Evolutionary conservation across 23 tunicate species (phyloP).

Genomic region (Halocynthia aurantium): DNA sequence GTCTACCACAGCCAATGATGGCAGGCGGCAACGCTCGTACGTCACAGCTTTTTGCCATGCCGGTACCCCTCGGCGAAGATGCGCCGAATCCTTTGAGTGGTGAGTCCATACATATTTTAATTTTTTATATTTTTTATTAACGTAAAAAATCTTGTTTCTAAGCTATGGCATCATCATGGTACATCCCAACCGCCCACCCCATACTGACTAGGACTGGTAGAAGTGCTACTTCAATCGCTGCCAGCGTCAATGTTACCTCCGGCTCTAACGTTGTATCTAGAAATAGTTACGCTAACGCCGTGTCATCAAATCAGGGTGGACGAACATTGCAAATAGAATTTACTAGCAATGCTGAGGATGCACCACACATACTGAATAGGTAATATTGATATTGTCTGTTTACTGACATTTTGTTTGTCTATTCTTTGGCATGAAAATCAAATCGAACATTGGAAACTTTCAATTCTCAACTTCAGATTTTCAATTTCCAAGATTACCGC

Average conservation of each 20-base stretch:
- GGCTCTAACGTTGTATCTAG: background rate
- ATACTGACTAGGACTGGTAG: constrained; percentile 18
- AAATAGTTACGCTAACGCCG: background rate
- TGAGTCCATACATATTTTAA: too few relatives aligned
- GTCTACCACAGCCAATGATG: constrained; percentile 5
- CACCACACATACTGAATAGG: constrained; percentile 17
- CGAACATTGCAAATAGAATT: constrained; percentile 23
- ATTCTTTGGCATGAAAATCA: background rate
- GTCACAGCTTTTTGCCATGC: constrained; percentile 20
- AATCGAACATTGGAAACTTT: background rate
- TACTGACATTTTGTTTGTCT: too few relatives aligned
- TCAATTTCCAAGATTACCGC: too few relatives aligned
- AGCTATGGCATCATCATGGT: constrained; percentile 15
- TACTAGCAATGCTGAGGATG: constrained; percentile 20
- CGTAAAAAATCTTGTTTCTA: background rate
- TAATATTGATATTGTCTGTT: background rate
- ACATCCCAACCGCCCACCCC: constrained; percentile 16
- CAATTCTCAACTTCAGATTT: background rate
- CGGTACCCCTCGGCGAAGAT: constrained; percentile 27
- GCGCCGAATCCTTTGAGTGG: background rate
- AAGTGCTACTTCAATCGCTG: background rate
- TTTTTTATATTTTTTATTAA: too few relatives aligned
- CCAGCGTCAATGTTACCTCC: background rate
- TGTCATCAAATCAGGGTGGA: constrained; percentile 8
- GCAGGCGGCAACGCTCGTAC: constrained; percentile 9